A percentile compares a stretch with the other conserved stretches of the same genome.
phyloP scores from a whole-genome alignment of 1,140 invertebrate species.

The Heliconius nattereri region DNA sequence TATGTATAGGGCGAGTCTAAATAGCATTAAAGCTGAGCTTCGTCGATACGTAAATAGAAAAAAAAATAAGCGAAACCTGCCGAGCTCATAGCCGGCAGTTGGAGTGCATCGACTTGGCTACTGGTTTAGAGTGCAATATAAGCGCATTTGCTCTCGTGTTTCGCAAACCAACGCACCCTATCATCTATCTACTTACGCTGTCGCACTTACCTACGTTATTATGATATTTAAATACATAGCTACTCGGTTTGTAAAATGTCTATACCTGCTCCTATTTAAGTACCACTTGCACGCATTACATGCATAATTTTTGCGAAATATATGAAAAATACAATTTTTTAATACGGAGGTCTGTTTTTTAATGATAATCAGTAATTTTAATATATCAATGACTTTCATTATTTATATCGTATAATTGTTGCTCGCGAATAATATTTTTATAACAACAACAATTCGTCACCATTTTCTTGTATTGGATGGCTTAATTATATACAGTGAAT shows the following conservation, averaged over 20 bases:
- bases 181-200: background rate
- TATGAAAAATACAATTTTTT: background rate
- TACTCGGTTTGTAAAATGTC: background rate
- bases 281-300: background rate
- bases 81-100: slow-evolving; percentile 41
- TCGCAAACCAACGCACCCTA: slow-evolving; percentile 40
- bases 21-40: slow-evolving; percentile 40
- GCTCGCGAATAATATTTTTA: background rate
- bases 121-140: slow-evolving; percentile 48
- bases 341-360: background rate
- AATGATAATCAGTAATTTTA: too few species aligned
- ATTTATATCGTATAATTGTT: too few species aligned
- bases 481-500: background rate
- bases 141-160: slow-evolving; percentile 49
- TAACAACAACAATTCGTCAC: background rate
- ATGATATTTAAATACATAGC: slow-evolving; percentile 12
- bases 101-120: slow-evolving; percentile 60
- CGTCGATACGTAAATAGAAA: slow-evolving; percentile 46
- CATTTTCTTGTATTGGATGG: background rate
- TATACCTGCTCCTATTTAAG: background rate
- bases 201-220: background rate
- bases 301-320: too few species aligned
- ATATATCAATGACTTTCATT: too few species aligned
- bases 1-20: slow-evolving; percentile 38
- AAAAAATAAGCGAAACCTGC: slow-evolving; percentile 48